Conservation (phyloP, 2,888 invertebrate species). For the Parelbella ahira region DNA sequence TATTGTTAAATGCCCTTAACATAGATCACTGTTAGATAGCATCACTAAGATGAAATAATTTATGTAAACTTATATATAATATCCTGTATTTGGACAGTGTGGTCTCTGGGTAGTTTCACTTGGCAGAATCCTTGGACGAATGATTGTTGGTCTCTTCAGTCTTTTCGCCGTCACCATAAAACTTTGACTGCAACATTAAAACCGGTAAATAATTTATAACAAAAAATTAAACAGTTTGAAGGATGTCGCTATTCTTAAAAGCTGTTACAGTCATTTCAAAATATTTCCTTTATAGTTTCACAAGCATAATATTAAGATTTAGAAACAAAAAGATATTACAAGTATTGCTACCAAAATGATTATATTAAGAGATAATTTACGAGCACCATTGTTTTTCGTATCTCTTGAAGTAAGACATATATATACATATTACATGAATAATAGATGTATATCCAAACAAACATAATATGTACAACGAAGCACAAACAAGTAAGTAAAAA, state of each 20-base stretch:
- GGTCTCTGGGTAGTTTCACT: constrained; percentile 44
- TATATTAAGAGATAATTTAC: too few relatives aligned
- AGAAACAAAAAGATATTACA: too few relatives aligned
- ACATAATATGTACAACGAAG: constrained; percentile 3
- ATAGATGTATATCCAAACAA: neutral
- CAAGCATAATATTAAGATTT: too few relatives aligned
- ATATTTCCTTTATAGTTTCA: too few relatives aligned
- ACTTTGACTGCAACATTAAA: constrained; percentile 83
- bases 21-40: constrained; percentile 2
- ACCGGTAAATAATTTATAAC: too few relatives aligned
- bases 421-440: neutral
- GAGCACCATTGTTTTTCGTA: too few relatives aligned
- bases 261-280: too few relatives aligned
- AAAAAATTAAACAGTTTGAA: too few relatives aligned
- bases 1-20: constrained; percentile 27
- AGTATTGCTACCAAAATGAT: too few relatives aligned
- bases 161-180: constrained; percentile 83
- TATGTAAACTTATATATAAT: constrained; percentile 33
- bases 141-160: constrained; percentile 80
- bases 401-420: too few relatives aligned
- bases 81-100: constrained; percentile 33
- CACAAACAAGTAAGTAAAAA: constrained; percentile 13
- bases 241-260: too few relatives aligned
- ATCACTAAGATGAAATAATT: constrained; percentile 32
- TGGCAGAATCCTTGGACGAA: constrained; percentile 73